Evolutionary conservation across 1,140 invertebrate genomes (phyloP), one percentile per base, ranked within the genome.

Genomic region (Drosophila simulans): DNA sequence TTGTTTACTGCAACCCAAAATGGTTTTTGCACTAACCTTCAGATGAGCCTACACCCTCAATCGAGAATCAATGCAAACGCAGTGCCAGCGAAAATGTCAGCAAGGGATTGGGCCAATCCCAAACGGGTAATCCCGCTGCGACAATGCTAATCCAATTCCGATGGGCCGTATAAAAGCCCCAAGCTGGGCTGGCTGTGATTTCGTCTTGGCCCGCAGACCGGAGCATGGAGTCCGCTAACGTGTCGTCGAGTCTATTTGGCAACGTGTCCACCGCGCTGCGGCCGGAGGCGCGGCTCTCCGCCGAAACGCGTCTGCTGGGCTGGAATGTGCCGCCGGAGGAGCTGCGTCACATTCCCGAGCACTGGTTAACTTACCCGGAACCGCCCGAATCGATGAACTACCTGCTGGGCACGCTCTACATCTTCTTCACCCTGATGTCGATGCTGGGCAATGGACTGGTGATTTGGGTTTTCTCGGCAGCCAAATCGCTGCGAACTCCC

Each of bases 391-490:
- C 96, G 55, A 94, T 97, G 77, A 97, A 98, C 92, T 97, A 97
- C 83, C 93, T 97, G 10, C 93, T 98, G n/a, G 97, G 95, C 1
- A 93, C 97, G 46, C 92, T 97, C 59, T 98, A 98, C 84, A 94
- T 95, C 31, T 94, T 96, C 59, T 96, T 98, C 74, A 96, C 96
- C 7, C 93, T 97, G 27, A 93, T 96, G 35, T 94, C 97, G 0
- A 92, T 97, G 12, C 91, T 96, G 8, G 97, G 97, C 64, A 98
- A 98, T 92, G 96, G 97, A 15, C 93, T 98, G 10, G 97, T 98
- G 65, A 95, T 98, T 70, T 98, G 96, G 94, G 95, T 98, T 74
- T 98, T 98, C 25, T 81, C 80, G n/a, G 89, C 88, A 31, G 95
- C 96, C 17, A 97, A 97, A 93, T 94, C 94, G 60, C 92, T 98